Base-by-base conservation (phyloP, 2,797 vertebrate genomes). In the Lutjanus argentimaculatus region DNA sequence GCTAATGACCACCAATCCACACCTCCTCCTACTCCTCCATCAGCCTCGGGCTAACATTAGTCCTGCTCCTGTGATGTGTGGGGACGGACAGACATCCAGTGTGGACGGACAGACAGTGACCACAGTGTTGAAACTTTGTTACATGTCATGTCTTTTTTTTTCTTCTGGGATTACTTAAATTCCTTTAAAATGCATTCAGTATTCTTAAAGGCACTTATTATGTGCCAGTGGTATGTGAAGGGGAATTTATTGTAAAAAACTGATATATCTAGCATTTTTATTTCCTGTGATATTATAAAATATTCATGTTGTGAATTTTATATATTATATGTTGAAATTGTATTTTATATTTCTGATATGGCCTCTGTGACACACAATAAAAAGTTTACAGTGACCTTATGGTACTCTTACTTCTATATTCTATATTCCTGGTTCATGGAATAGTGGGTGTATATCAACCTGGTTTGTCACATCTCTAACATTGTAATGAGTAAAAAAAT, bases 1-100 rank as follows among this genome's bases (percentile, higher is more conserved):
- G 81, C 85, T 91, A 91, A 91, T 88, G 90, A 87, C 85, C 83
- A 91, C 85, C 79, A 84, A 83, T 77, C 68, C 85, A 51, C 65
- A 46, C 64, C 69, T 30, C 67, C 55, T 63, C 59, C 56, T 46
- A 48, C 14, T 56, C 57, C 56, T 59, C 49, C 57, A 58, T 67
- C 72, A 72, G 75, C 46, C 46, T 55, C 2, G 2, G 69, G 52
- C 66, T 63, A 22, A 30, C 40, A 8, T 57, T 53, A 53, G n/a
- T 57, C 53, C 40, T 21, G 36, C 43, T 25, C 40, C 58, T 73
- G 49, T 68, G 72, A 75, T 51, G 21, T 59, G 25, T 30, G 17
- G 15, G 13, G 52, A 72, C 10, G 40, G 48, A 66, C 17, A 22
- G 66, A 52, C 21, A 61, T 59, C 25, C 43, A n/a, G 51, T 1